A percentile compares a stretch with the other conserved stretches of the same genome.
phyloP scores from a whole-genome alignment of 2,888 invertebrate genomes.

The Cylloceria caligata region DNA sequence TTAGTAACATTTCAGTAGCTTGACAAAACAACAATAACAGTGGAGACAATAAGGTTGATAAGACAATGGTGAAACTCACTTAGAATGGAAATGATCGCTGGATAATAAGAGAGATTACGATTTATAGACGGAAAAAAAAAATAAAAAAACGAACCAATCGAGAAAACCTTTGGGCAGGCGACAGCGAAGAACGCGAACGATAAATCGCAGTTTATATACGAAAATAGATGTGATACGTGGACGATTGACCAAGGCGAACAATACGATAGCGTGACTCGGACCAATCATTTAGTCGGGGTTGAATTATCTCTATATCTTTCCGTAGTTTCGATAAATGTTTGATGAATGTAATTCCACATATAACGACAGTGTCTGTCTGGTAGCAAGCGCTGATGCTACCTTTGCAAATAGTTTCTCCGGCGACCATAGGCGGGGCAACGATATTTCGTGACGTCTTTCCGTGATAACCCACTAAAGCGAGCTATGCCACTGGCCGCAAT shows the following conservation, averaged over 20 bases:
- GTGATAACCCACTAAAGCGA: conserved; percentile 8
- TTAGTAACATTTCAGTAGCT: background rate
- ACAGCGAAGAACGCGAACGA: conserved; percentile 8
- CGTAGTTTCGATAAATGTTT: conserved; percentile 54
- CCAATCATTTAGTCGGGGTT: conserved; percentile 56
- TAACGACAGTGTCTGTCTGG: conserved; percentile 38
- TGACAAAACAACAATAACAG: conserved; percentile 8
- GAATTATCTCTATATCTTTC: conserved; percentile 53
- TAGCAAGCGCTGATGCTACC: background rate
- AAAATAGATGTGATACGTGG: background rate
- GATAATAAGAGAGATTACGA: conserved; percentile 21
- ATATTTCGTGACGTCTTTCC: conserved; percentile 51
- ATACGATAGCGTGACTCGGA: conserved; percentile 62
- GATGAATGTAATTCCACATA: conserved; percentile 52
- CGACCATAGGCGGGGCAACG: conserved; percentile 20
- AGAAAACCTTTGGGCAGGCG: background rate
- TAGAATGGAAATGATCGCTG: conserved; percentile 28
- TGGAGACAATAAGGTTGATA: too few relatives aligned
- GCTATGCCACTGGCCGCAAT: background rate
- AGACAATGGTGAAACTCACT: conserved; percentile 6
- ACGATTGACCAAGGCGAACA: conserved; percentile 47
- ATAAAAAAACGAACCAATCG: background rate
- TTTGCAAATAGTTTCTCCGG: conserved; percentile 15
- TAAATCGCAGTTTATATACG: conserved; percentile 21
- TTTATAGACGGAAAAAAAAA: conserved; percentile 17